These are phyloP conservation scores for Drosophila macrospina DNA, from an alignment of 2,888 invertebrate species.

Conservation along the genomic window DNA sequence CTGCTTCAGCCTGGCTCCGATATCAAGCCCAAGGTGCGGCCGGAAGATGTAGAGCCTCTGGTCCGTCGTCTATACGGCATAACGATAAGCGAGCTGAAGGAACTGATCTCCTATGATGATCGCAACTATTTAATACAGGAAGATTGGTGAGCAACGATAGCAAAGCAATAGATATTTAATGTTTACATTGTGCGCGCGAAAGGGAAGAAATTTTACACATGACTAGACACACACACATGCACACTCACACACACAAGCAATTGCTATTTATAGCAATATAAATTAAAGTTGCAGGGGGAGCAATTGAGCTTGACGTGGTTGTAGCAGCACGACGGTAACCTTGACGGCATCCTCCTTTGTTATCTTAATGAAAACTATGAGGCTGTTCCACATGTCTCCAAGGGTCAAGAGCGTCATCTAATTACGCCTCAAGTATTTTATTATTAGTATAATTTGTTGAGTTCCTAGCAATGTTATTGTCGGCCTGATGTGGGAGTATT, in stretches of 20 bases:
- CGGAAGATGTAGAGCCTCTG: constrained; percentile 80
- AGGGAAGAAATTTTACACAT: constrained; percentile 8
- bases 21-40: constrained; percentile 82
- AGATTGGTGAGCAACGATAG: constrained; percentile 82
- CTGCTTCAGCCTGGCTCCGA: constrained; percentile 83
- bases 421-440: background rate
- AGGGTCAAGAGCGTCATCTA: constrained; percentile 3
- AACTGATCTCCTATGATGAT: constrained; percentile 85
- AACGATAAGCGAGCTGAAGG: constrained; percentile 81
- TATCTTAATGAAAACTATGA: constrained; percentile 44
- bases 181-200: background rate
- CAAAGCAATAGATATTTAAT: constrained; percentile 2
- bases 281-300: constrained; percentile 59
- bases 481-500: no score
- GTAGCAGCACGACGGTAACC: constrained; percentile 38
- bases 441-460: background rate
- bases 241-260: constrained; percentile 8
- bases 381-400: background rate
- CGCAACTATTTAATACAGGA: constrained; percentile 84
- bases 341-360: constrained; percentile 50
- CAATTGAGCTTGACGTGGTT: constrained; percentile 57
- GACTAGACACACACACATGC: constrained; percentile 12
- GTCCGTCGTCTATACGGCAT: constrained; percentile 84
- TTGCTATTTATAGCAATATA: constrained; percentile 52
- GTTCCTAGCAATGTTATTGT: no score